A percentile compares a stretch with the other conserved stretches of the same genome.
Evolutionary conservation across 2,797 vertebrate genomes (phyloP).

Genomic region (Leucoraja ocellata): DNA sequence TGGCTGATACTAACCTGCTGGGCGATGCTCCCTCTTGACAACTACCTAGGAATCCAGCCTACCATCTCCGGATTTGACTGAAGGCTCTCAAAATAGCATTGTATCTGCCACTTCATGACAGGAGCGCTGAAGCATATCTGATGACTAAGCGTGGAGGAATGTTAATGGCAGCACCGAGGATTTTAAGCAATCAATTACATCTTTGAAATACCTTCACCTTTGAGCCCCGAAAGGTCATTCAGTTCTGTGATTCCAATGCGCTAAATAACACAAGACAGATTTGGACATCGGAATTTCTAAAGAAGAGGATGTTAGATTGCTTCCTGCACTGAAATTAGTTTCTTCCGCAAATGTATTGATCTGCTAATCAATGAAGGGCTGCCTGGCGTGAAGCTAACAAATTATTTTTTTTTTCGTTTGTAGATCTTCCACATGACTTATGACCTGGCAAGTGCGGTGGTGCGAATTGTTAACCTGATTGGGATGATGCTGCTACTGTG

Average conservation of each 20-base stretch:
- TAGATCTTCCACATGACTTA: constrained; percentile 99
- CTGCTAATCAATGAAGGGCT: background rate
- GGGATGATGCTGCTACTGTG: constrained; percentile 97
- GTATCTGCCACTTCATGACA: background rate
- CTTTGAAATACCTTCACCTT: background rate
- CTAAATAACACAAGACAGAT: background rate
- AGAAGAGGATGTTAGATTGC: background rate
- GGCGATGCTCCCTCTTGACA: background rate
- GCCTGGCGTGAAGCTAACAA: constrained; percentile 1
- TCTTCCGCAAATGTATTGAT: background rate
- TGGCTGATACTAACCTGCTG: background rate
- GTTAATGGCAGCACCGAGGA: background rate
- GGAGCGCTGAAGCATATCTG: background rate
- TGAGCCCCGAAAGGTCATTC: background rate
- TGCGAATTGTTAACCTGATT: constrained; percentile 91
- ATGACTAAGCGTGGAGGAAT: background rate
- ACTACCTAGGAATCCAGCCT: background rate
- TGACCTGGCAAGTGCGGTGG: constrained; percentile 90
- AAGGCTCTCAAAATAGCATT: background rate
- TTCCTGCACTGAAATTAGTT: background rate
- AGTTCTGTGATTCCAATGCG: background rate
- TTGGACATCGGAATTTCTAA: background rate
- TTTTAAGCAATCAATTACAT: constrained; percentile 1
- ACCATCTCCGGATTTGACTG: background rate
- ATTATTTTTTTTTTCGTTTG: background rate